phyloP scores from a whole-genome alignment of 2,888 invertebrate genomes.

The Nemapogon koenigi region DNA sequence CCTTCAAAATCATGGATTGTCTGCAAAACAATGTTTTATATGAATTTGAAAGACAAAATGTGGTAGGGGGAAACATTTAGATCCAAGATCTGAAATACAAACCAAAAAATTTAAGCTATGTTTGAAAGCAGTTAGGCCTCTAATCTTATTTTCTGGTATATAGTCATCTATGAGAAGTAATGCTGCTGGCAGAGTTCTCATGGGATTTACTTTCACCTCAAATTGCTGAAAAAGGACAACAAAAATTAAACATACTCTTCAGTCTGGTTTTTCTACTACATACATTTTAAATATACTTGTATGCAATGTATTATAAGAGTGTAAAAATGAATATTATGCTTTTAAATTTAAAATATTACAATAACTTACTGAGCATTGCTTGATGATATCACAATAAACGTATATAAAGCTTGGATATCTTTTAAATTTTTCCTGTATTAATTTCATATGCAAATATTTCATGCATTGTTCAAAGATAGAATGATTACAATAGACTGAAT shows the following conservation, averaged over 20 bases:
- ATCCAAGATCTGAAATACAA: conserved; percentile 22
- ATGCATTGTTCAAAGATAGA: conserved; percentile 37
- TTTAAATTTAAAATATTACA: no score
- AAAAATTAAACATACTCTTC: no score
- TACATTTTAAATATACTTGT: neutral
- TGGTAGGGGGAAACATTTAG: neutral
- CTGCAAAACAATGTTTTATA: conserved; percentile 10
- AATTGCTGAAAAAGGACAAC: conserved; percentile 30
- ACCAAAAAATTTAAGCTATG: conserved; percentile 37
- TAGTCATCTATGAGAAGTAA: conserved; percentile 43
- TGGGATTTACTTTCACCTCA: conserved; percentile 20
- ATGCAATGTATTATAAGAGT: neutral
- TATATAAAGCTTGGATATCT: conserved; percentile 40
- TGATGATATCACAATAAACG: conserved; percentile 32
- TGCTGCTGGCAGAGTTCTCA: conserved; percentile 32
- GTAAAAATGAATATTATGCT: conserved; percentile 1
- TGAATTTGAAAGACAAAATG: neutral
- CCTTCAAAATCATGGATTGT: conserved; percentile 24
- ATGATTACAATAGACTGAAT: conserved; percentile 27
- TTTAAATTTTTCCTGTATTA: conserved; percentile 35
- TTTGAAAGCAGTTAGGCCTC: conserved; percentile 36
- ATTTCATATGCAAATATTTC: conserved; percentile 32
- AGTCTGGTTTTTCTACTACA: neutral
- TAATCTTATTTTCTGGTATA: conserved; percentile 30
- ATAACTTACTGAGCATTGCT: conserved; percentile 28